A percentile compares a stretch with the other conserved stretches of the same genome.
Conservation (phyloP, 2,888 invertebrate species). For the Brenthis hecate region DNA sequence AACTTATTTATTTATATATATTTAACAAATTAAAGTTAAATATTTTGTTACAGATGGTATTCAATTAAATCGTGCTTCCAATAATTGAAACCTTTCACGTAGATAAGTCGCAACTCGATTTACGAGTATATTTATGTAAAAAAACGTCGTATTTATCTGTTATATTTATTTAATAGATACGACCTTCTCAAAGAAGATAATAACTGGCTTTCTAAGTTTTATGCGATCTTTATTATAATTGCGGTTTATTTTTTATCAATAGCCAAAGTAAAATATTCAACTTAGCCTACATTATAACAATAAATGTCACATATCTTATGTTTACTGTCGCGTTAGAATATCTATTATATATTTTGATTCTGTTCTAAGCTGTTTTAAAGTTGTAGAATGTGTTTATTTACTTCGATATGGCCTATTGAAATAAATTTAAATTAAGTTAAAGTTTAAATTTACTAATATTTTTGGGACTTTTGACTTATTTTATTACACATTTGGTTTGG, state of each 20-base stretch:
- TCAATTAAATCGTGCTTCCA: no score
- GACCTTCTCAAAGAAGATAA: conserved; percentile 17
- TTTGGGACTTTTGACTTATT: no score
- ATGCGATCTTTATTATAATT: conserved; percentile 26
- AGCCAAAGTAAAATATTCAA: conserved; percentile 17
- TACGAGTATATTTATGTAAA: background rate
- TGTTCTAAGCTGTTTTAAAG: background rate
- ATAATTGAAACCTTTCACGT: no score
- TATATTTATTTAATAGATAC: conserved; percentile 1
- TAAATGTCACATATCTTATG: conserved; percentile 27
- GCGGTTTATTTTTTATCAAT: conserved; percentile 28
- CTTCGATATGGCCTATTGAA: background rate
- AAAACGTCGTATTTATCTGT: background rate
- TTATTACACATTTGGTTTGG: no score
- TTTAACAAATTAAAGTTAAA: no score
- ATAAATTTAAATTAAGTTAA: background rate
- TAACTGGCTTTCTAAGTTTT: conserved; percentile 27
- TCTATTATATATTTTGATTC: conserved; percentile 16
- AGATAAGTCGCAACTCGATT: no score
- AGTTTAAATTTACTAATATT: no score
- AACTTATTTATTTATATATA: no score
- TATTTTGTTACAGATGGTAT: no score
- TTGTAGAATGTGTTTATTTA: conserved; percentile 8
- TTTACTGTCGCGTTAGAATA: conserved; percentile 24
- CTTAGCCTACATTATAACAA: conserved; percentile 28